Base-by-base conservation (phyloP, 2,113 vertebrate species). In the Oplegnathus fasciatus region DNA sequence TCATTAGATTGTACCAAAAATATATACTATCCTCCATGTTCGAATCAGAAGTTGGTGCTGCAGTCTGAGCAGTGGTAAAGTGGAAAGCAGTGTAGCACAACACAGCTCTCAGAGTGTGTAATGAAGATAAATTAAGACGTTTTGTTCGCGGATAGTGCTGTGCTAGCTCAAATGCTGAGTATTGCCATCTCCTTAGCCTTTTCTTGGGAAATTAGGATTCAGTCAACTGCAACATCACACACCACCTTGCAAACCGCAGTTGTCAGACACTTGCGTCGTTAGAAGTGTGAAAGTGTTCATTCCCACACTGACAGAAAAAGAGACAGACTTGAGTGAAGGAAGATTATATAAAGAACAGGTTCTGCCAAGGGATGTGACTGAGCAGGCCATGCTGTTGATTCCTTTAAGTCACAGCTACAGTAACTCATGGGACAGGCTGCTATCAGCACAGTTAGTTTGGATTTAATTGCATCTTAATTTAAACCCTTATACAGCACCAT, bases 91-190 rank as follows among this genome's bases (percentile, higher is more conserved):
- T 78, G 85, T 71, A 78, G 81, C 90, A 87, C 89, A 90, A 80
- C 86, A 28, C 72, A 75, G 79, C 88, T 70, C 86, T 88, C 83
- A 11, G 85, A 85, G 79, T 80, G 91, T 76, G 86, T 92, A 95
- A 94, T 94, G 93, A 94, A 93, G 93, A 95, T 89, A 87, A 94
- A 94, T 95, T 89, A 94, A 93, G 93, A 94, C 76, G 71, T 92
- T 89, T 86, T 61, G 78, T 85, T 85, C 6, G 32, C 48, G 79
- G 69, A 86, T 84, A 92, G 85, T 90, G 88, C 91, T 88, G 85
- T 77, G 93, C 80, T 89, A 48, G 92, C 87, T 89, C 86, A 83
- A 85, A 88, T 78, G 82, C 84, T 77, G 83, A 81, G 76, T 60
- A 85, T 88, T 86, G 85, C 86, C 78, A 76, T 89, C 88, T 89